These are phyloP conservation scores for Crocallis elinguaria DNA, from an alignment of 2,888 invertebrate species.

Conservation along the genomic window DNA sequence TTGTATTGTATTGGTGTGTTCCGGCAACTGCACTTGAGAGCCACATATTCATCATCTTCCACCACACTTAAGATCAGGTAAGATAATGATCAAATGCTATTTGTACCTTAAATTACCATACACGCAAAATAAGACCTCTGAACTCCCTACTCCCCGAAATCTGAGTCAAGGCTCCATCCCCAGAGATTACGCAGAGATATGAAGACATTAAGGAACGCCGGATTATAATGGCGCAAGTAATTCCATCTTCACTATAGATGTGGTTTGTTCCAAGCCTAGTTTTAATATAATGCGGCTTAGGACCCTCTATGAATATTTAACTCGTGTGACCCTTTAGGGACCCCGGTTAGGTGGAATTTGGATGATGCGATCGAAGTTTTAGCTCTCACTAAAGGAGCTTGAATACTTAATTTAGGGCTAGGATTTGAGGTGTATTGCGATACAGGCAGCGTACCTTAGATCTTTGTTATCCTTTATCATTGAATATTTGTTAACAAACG, in stretches of 20 bases:
- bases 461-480: no score
- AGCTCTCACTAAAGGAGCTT: background rate
- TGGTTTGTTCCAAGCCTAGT: conserved; percentile 33
- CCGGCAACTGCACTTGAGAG: no score
- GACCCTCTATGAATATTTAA: conserved; percentile 50
- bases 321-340: conserved; percentile 37
- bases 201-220: conserved; percentile 7
- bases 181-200: conserved; percentile 1
- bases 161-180: background rate
- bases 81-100: background rate
- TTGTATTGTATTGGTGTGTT: no score
- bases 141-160: background rate
- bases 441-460: no score
- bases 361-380: conserved; percentile 5
- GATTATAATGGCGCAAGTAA: conserved; percentile 21
- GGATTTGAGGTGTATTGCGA: no score
- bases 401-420: no score
- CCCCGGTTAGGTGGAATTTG: conserved; percentile 15
- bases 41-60: no score
- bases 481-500: no score
- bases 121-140: background rate
- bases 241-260: conserved; percentile 26
- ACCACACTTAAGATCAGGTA: no score
- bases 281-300: conserved; percentile 46
- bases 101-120: background rate